Percentiles rank a stretch among this genome's conserved stretches.
These are phyloP conservation scores for Miltochrista miniata DNA, from an alignment of 2,888 invertebrate genomes.

Conservation along the genomic window DNA sequence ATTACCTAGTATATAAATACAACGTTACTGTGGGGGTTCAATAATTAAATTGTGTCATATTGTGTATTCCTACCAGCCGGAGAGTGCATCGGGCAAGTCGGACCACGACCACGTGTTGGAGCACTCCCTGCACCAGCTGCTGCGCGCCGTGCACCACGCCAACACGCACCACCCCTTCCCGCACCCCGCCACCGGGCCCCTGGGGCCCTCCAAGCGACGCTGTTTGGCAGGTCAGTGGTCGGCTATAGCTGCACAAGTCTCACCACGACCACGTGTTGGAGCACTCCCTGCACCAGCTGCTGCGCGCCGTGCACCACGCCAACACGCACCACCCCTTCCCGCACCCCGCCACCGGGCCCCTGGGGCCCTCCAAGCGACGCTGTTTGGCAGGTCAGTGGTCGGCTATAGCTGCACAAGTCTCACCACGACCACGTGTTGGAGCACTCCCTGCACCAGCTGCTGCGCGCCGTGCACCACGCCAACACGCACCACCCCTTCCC, in stretches of 20 bases:
- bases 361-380: conserved; percentile 96
- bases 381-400: conserved; percentile 89
- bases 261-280: conserved; percentile 99
- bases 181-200: conserved; percentile 96
- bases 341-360: conserved; percentile 96
- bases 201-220: conserved; percentile 96
- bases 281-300: conserved; percentile 96
- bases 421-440: conserved; percentile 99
- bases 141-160: conserved; percentile 95
- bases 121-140: conserved; percentile 96
- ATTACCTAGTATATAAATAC: too few species aligned
- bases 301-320: conserved; percentile 95
- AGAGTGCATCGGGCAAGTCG: conserved; percentile 70
- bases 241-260: conserved; percentile 61
- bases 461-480: conserved; percentile 95
- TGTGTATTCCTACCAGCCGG: conserved; percentile 40
- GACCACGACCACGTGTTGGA: conserved; percentile 99
- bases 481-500: conserved; percentile 97
- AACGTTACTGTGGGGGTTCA: too few species aligned
- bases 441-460: conserved; percentile 96
- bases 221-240: conserved; percentile 89
- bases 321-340: conserved; percentile 97
- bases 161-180: conserved; percentile 97
- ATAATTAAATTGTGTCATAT: too few species aligned
- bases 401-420: conserved; percentile 61